These are phyloP conservation scores for Agelas oroides DNA, from an alignment of 37 sponge, comb jelly and placozoan species.

Conservation along the genomic window DNA sequence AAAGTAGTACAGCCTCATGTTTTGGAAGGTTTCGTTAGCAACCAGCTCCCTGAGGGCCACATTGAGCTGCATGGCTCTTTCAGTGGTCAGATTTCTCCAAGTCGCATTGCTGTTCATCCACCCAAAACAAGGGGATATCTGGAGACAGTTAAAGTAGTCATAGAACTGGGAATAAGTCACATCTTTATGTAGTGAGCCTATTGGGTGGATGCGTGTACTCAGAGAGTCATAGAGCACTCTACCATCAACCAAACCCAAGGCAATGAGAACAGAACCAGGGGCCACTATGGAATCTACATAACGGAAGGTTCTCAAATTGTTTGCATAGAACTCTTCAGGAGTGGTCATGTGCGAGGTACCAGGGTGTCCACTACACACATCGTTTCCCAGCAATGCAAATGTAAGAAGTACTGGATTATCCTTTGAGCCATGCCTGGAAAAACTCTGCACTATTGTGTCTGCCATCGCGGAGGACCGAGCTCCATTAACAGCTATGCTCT, in stretches of 20 bases:
- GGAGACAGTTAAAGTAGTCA: slow-evolving; percentile 90
- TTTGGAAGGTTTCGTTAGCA: slow-evolving; percentile 61
- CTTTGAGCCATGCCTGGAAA: slow-evolving; percentile 42
- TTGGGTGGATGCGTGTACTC: slow-evolving; percentile 83
- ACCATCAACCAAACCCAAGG: slow-evolving; percentile 86
- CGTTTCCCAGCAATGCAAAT: slow-evolving; percentile 88
- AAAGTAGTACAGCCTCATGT: slow-evolving; percentile 76
- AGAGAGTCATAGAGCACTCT: slow-evolving; percentile 81
- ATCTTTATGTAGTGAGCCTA: slow-evolving; percentile 75
- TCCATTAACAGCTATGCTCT: slow-evolving; percentile 94
- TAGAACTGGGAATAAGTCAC: slow-evolving; percentile 87
- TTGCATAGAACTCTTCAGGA: slow-evolving; percentile 80
- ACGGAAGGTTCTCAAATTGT: slow-evolving; percentile 58
- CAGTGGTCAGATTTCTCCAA: slow-evolving; percentile 82
- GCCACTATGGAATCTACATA: slow-evolving; percentile 80
- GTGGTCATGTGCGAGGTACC: slow-evolving; percentile 88
- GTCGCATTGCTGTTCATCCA: slow-evolving; percentile 94
- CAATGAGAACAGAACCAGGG: slow-evolving; percentile 70
- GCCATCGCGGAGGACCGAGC: slow-evolving; percentile 75
- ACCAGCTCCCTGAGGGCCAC: slow-evolving; percentile 62
- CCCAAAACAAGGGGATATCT: slow-evolving; percentile 92
- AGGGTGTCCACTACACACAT: slow-evolving; percentile 89
- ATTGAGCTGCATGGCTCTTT: slow-evolving; percentile 83
- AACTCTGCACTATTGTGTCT: slow-evolving; percentile 57
- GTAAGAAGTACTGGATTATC: slow-evolving; percentile 80